Evolutionary conservation across 2,113 vertebrate genomes (phyloP).

Genomic region (Anoura caudifer): DNA sequence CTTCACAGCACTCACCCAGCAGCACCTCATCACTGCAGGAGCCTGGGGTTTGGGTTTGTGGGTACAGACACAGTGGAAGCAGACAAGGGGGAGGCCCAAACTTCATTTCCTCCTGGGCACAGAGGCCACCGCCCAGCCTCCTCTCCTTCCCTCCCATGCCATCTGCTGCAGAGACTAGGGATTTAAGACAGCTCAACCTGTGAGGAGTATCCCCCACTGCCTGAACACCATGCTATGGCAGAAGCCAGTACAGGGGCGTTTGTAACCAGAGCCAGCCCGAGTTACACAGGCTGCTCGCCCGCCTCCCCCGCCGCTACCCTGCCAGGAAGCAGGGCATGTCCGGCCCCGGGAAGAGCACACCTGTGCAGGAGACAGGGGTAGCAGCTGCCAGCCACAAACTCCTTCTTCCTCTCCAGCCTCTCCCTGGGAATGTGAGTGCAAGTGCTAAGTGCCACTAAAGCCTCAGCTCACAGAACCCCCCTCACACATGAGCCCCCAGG

Average conservation of each 20-base stretch:
- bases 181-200: accelerated
- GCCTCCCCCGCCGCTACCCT: not conserved
- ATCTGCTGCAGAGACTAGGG: accelerated
- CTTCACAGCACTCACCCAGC: not conserved
- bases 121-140: not conserved
- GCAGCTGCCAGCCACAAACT: not conserved
- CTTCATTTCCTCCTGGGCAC: not conserved
- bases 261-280: accelerated
- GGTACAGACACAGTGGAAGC: not conserved
- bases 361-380: not conserved
- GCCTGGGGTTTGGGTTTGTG: not conserved
- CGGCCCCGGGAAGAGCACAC: too few species aligned
- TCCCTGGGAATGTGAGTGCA: too few species aligned
- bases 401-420: not conserved
- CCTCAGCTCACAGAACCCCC: accelerated
- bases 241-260: not conserved
- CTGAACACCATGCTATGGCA: accelerated
- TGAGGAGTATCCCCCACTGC: not conserved
- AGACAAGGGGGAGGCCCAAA: accelerated
- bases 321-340: accelerated
- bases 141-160: not conserved
- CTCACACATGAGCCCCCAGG: accelerated
- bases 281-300: not conserved
- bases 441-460: too few species aligned
- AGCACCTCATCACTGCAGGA: not conserved